Percentiles rank a stretch among this genome's conserved stretches.
Conservation (phyloP, 2,888 invertebrate genomes). For the Plagiodera versicolora region DNA sequence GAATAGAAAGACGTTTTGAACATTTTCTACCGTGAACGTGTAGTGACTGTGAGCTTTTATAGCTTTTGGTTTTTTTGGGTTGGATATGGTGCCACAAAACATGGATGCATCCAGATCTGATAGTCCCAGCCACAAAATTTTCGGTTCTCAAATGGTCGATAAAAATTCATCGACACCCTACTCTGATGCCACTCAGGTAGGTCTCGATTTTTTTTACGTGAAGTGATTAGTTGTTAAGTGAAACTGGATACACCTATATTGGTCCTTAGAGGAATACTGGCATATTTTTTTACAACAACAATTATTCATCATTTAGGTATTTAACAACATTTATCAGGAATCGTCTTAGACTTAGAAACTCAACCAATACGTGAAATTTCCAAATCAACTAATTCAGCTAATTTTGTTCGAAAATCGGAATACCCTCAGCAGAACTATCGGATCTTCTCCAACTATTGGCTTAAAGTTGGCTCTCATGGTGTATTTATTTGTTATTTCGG, state of each 20-base stretch:
- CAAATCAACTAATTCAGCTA: too few species aligned
- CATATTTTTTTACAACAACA: conserved; percentile 9
- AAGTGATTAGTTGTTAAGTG: conserved; percentile 20
- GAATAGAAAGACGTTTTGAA: conserved; percentile 47
- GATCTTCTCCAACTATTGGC: too few species aligned
- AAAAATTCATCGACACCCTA: conserved; percentile 93
- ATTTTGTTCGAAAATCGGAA: too few species aligned
- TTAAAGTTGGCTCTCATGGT: too few species aligned
- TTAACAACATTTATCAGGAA: neutral
- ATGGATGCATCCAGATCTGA: conserved; percentile 54
- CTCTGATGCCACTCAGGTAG: conserved; percentile 97
- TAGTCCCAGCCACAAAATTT: conserved; percentile 65
- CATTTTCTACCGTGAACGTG: conserved; percentile 28
- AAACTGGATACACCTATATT: conserved; percentile 23
- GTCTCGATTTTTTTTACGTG: conserved; percentile 43
- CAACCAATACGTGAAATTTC: too few species aligned
- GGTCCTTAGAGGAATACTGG: conserved; percentile 6
- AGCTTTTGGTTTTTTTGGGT: conserved; percentile 30
- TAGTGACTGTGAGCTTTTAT: conserved; percentile 25
- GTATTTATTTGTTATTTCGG: too few species aligned
- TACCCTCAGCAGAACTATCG: too few species aligned
- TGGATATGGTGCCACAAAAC: conserved; percentile 72
- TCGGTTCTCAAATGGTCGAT: conserved; percentile 89
- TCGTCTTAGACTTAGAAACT: too few species aligned
- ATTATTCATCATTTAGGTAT: conserved; percentile 3